Evolutionary conservation across 2,113 vertebrate species (phyloP).

Genomic region (Pluvialis apricaria): DNA sequence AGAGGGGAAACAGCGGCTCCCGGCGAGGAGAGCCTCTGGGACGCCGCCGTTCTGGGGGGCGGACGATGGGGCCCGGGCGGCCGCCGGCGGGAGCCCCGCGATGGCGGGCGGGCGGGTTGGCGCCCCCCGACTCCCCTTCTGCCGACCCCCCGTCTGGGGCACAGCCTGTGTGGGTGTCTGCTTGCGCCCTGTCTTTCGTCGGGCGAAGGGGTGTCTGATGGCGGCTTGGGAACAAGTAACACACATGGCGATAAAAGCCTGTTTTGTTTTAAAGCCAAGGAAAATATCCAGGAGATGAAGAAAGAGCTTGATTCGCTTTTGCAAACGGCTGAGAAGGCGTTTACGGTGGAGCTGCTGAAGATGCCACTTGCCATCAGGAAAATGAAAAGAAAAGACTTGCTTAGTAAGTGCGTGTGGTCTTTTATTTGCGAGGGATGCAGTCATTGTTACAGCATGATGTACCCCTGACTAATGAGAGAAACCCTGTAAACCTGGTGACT

Average conservation of each 20-base stretch:
- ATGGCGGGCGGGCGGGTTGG: neutral
- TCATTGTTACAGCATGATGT: rapidly evolving
- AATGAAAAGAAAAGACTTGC: constrained; percentile 51
- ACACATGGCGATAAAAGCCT: rapidly evolving
- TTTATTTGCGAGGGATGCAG: rapidly evolving
- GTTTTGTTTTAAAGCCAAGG: constrained; percentile 33
- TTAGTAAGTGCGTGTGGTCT: neutral
- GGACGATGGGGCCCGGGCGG: neutral
- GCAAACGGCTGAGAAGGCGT: constrained; percentile 41
- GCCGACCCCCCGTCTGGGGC: too few relatives aligned
- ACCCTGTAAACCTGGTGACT: neutral
- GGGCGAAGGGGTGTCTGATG: rapidly evolving
- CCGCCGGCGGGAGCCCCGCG: neutral
- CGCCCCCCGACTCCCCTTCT: neutral
- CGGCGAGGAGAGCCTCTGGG: neutral
- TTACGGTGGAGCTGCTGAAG: constrained; percentile 53
- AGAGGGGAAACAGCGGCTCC: neutral
- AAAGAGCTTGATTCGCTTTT: constrained; percentile 47
- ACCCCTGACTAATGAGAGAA: neutral
- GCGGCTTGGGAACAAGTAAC: rapidly evolving
- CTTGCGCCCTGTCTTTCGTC: neutral
- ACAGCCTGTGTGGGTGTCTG: rapidly evolving
- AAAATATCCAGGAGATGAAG: constrained; percentile 43
- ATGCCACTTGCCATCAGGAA: constrained; percentile 43
- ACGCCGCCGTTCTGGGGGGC: too few relatives aligned